Conservation (phyloP, 2,888 invertebrate genomes). For the Sialis lutaria region DNA sequence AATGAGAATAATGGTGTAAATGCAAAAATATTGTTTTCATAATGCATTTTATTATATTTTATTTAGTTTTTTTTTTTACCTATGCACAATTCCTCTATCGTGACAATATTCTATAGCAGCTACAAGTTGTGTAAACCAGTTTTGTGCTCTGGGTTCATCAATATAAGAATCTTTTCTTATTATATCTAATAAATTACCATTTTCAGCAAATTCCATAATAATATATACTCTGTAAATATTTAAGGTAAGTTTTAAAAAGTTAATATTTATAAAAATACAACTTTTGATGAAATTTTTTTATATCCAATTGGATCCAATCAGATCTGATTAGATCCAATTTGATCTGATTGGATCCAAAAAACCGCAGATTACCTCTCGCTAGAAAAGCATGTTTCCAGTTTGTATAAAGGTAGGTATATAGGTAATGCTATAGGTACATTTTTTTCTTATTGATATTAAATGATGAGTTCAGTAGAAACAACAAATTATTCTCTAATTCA, state of each 20-base stretch:
- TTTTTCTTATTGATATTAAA: too few species aligned
- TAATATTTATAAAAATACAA: not conserved
- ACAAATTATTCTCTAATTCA: too few species aligned
- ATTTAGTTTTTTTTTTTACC: slow-evolving; percentile 27
- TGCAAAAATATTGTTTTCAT: not conserved
- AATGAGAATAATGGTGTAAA: not conserved
- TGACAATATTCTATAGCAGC: slow-evolving; percentile 66
- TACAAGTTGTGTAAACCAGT: slow-evolving; percentile 55
- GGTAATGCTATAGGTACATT: too few species aligned
- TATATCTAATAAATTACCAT: slow-evolving; percentile 60
- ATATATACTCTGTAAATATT: slow-evolving; percentile 49
- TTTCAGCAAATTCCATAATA: slow-evolving; percentile 70
- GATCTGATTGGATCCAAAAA: too few species aligned
- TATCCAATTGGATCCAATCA: too few species aligned
- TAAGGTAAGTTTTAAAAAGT: not conserved
- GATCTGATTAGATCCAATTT: too few species aligned
- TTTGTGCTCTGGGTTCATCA: slow-evolving; percentile 46
- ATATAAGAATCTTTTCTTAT: slow-evolving; percentile 55
- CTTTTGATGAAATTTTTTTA: too few species aligned
- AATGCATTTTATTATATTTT: not conserved
- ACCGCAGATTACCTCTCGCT: too few species aligned
- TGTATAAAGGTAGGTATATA: too few species aligned
- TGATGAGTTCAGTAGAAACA: too few species aligned
- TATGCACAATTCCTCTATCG: slow-evolving; percentile 60
- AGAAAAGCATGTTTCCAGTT: too few species aligned